Base-by-base conservation (phyloP, 2,888 invertebrate species). In the Pelosia muscerda region DNA sequence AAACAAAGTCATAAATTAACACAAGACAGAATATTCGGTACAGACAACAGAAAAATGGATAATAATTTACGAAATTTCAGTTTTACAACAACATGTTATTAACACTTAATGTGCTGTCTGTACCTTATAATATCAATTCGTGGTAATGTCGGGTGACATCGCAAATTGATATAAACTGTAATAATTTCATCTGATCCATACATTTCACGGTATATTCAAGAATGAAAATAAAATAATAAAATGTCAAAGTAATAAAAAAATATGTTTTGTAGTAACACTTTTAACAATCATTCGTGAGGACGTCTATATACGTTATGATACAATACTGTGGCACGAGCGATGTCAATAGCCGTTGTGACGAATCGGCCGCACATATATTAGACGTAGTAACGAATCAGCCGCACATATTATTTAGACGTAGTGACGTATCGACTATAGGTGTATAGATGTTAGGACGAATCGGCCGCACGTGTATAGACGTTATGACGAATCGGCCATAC, bases 161-260 rank as follows among this genome's bases (percentile, higher is more conserved):
- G 71, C 75, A 72, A 73, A 28, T 72, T 65, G 62, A 67, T 54
- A 71, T 69, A 72, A 71, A 72, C 74, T 73, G 69, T 71, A 73
- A 76, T 80, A 79, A 81, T 77, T 79, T 77, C 71, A 75, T 81
- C 76, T 73, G 71, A 71, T 76, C 65, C 58, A 65, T 72, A 78
- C 60, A 60, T 66, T 62, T 73, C 71, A 76, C 77, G 74, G 73
- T 78, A 68, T 74, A 77, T 64, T 55, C 72, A 78, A 73, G 76
- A 79, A 77, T 75, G 75, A 75, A 78, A 72, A 63, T 77, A 76
- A 70, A 88, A 86, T 86, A 88, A 88, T 86, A 88, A 88, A 88
- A 88, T 87, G 88, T 91, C 89, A 90, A 89, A 88, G 88, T 86
- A 76, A 88, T 89, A 88, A 87, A 88, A 88, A 88, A 84, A 82